Evolutionary conservation across 2,888 invertebrate species (phyloP), one percentile per base, ranked within the genome.

Genomic region (Ectemnius continuus): DNA sequence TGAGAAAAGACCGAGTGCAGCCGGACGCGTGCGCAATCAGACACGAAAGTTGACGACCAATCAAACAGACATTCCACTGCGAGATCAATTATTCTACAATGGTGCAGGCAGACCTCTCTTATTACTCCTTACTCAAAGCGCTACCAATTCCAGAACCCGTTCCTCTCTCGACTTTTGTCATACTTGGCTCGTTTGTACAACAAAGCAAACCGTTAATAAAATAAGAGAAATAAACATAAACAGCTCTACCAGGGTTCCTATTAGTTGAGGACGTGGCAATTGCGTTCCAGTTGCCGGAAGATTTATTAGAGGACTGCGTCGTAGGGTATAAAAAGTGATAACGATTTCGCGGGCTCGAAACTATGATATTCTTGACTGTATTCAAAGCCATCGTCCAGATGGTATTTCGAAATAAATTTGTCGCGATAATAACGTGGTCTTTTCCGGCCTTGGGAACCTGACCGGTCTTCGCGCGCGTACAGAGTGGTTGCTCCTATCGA

Each of bases 21-120:
- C 62, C 47, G 47, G 65, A 61, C 75, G 73, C 76, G 67, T 47
- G 68, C 77, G 75, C 62, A 45, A 65, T 48, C 36, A 26, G 56
- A 52, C 60, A 73, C 58, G 59, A 70, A 71, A 69, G 64, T 75
- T 74, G 61, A 76, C 73, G 77, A 83, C 74, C 80, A 82, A 82
- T 82, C 70, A 80, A 80, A 79, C 62, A 62, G 72, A 70, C 80
- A 79, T 82, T 82, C 75, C 76, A 75, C 72, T 18, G 69, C 69
- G 61, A 79, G 61, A 75, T 79, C 62, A 79, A 69, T 76, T 76
- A 52, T 52, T 5, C 65, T 66, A 28, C 65, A 67, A 62, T 46
- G 36, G 36, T 36, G 67, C 67, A 63, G 11, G 36, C 5, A 67
- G 69, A 64, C 62, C 46, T 67, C 58, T 61, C 58, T 61, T 65